phyloP scores from a whole-genome alignment of 37 sponge, comb jelly and placozoan genomes.

The Trichoplax adhaerens region DNA sequence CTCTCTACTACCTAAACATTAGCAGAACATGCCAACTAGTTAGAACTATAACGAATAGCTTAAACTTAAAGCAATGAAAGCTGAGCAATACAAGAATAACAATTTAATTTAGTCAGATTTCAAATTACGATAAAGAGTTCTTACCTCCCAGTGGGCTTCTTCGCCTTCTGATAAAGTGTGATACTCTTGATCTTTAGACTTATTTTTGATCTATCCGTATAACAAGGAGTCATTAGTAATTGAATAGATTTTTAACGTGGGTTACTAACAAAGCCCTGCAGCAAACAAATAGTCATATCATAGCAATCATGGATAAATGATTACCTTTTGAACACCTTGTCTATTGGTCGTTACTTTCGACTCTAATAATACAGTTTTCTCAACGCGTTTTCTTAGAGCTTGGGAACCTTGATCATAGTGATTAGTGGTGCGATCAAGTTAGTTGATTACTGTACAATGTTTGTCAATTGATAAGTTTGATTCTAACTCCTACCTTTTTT shows the following conservation, averaged over 20 bases:
- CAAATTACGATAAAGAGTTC: background rate
- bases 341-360: conserved; percentile 17
- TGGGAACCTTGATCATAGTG: conserved; percentile 6
- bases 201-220: conserved; percentile 12
- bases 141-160: conserved; percentile 98
- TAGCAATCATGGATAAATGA: background rate
- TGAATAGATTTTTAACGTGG: conserved; percentile 5
- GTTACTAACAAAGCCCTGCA: background rate
- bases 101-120: too few species aligned
- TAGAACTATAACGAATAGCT: background rate
- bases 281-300: too few species aligned
- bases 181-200: conserved; percentile 16
- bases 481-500: background rate
- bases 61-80: too few species aligned
- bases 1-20: conserved; percentile 68
- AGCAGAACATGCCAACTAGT: background rate
- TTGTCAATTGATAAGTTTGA: background rate
- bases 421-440: too few species aligned
- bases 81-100: too few species aligned
- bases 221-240: conserved; percentile 6
- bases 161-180: conserved; percentile 43
- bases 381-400: conserved; percentile 43
- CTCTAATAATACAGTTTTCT: conserved; percentile 23
- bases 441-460: conserved; percentile 8
- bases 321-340: conserved; percentile 3